Evolutionary conservation across 2,113 vertebrate species (phyloP).

Genomic region (Pteronura brasiliensis): DNA sequence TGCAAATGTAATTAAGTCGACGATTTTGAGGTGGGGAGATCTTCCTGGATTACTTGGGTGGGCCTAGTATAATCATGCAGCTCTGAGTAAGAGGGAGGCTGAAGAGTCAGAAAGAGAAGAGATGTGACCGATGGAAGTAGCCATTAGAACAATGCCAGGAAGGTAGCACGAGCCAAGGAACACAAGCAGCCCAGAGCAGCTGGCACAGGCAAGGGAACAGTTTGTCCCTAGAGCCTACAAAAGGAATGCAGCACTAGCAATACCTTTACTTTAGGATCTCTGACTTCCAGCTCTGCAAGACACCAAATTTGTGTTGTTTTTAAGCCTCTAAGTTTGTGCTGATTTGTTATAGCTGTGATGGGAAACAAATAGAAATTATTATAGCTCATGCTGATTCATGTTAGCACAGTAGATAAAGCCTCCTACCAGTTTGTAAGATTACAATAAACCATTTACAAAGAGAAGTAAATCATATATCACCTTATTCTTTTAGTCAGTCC

Average conservation of each 20-base stretch:
- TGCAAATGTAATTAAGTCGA: background rate
- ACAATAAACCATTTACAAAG: background rate
- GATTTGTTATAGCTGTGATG: background rate
- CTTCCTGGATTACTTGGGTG: background rate
- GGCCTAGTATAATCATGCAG: background rate
- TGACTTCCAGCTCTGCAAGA: background rate
- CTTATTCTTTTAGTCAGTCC: background rate
- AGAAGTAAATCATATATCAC: background rate
- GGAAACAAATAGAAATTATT: background rate
- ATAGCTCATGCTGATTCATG: background rate
- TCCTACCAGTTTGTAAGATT: background rate
- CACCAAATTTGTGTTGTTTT: background rate
- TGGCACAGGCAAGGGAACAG: background rate
- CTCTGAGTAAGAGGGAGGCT: background rate
- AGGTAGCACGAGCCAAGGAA: accelerated
- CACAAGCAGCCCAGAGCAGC: background rate
- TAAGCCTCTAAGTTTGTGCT: background rate
- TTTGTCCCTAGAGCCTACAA: background rate
- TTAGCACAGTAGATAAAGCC: background rate
- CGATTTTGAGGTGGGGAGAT: background rate
- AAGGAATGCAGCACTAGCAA: background rate
- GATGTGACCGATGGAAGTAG: accelerated
- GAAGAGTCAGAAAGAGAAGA: background rate
- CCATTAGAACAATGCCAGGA: background rate
- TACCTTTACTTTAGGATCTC: background rate